phyloP scores from a whole-genome alignment of 2,797 vertebrate genomes.

The Mus caroli region DNA sequence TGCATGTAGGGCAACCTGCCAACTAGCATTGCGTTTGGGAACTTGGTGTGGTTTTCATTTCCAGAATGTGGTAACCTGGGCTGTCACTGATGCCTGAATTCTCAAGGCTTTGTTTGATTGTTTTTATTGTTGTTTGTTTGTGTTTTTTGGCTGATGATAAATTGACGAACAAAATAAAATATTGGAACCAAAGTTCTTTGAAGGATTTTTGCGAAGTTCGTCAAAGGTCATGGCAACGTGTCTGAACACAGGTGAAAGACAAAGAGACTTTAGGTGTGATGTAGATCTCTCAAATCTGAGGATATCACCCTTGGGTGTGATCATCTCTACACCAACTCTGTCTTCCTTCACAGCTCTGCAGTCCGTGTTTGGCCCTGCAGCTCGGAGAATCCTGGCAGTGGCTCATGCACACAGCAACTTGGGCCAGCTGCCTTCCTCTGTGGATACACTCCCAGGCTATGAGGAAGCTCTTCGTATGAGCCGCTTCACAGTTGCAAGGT shows the following conservation, averaged over 20 bases:
- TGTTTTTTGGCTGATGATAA: background rate
- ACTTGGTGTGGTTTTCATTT: background rate
- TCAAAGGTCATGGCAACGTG: background rate
- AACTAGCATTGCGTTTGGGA: background rate
- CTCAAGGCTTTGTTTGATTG: background rate
- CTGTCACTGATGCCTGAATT: background rate
- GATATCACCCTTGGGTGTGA: background rate
- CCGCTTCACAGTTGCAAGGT: slow-evolving; percentile 88
- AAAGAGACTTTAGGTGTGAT: background rate
- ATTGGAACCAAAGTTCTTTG: background rate
- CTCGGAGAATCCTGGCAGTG: slow-evolving; percentile 88
- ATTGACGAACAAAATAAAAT: background rate
- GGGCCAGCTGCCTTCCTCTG: slow-evolving; percentile 54
- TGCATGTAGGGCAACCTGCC: background rate
- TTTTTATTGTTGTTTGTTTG: no score
- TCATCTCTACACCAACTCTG: background rate
- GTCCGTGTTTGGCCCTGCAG: slow-evolving; percentile 88
- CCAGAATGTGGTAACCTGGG: background rate
- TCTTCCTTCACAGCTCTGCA: slow-evolving; percentile 87
- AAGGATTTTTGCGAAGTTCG: background rate
- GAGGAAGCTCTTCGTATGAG: slow-evolving; percentile 90
- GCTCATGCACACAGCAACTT: slow-evolving; percentile 81
- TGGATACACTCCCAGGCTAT: slow-evolving; percentile 88
- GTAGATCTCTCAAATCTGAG: background rate
- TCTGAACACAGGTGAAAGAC: background rate